Evolutionary conservation across 2,113 vertebrate species (phyloP), one percentile per base, ranked within the genome.

Genomic region (Cyphomyrus plagiostoma): DNA sequence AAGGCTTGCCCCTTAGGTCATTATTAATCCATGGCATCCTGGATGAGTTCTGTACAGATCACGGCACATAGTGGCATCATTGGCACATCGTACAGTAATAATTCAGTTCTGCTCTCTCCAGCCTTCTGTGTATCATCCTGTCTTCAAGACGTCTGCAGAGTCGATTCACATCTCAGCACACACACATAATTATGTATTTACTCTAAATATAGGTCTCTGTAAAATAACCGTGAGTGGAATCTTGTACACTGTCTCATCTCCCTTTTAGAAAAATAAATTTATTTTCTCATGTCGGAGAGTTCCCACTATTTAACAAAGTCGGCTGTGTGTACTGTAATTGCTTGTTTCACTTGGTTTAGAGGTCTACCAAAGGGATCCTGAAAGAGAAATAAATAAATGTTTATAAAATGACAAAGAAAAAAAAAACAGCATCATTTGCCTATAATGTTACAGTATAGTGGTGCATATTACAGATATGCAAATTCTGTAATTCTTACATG

Each of bases 31-130:
- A 87, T 70, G 52, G 84, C 89, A 89, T 93, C 92, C 89, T 93
- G 88, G 92, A 92, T 92, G 92, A 91, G 92, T 94, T 93, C 95
- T 92, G 95, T 94, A 96, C 96, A 91, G 95, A 96, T 95, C 97
- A 96, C 99, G 98, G 98, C 98, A 99, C 98, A 98, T 99, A 97
- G 95, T 97, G 98, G 98, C 97, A 96, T 99, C 97, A 98, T 99
- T 98, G 98, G 98, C 98, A 99, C 97, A 97, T 95, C 97, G 97
- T 98, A 98, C 98, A 96, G 95, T 96, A 96, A 96, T 96, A 93
- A 96, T 96, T 93, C 93, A 95, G 95, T 96, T 95, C 96, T 49
- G 83, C 91, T 91, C 93, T 92, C 89, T 88, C 92, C 92, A 94
- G 93, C 93, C 93, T 91, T 90, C 91, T 89, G 90, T 90, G 93